Evolutionary conservation across 2,888 invertebrate genomes (phyloP), one percentile per base, ranked within the genome.

Genomic region (Philereme transversata): DNA sequence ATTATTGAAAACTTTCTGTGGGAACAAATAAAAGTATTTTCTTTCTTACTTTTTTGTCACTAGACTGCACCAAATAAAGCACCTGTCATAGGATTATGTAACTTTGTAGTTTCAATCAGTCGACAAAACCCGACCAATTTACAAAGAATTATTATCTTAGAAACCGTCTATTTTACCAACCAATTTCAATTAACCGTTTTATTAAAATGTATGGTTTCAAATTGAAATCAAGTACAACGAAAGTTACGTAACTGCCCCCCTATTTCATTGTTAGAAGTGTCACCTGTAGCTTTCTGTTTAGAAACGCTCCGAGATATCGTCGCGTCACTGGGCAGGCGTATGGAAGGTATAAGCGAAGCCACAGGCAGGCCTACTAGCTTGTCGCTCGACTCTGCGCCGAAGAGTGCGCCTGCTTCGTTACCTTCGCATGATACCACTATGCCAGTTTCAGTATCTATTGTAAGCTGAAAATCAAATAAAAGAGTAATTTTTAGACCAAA

Each of bases 221-320:
- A 22, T 22, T 22, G 22, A 22, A 22, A 22, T 22, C 1, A 3
- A 22, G 22, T 22, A 3, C 22, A 22, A 22, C 22, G 22, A 22
- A 22, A 22, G 22, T 22, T 22, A 22, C 22, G 22, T 22, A 22
- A 22, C 22, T 22, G 22, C 22, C 22, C 22, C 22, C 22, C 22
- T 22, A 3, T 22, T 22, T 22, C 22, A 22, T 22, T 22, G 22
- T 22, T 22, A 22, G 22, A 22, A 22, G 22, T 22, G 9, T 61
- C 73, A 79, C 95, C 95, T 58, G 95, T 95, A n/a, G 94, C 93
- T 69, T 94, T 92, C 77, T 95, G 95, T 69, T 95, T 95, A 10
- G 92, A 87, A 3, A 94, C 78, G 49, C 87, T 83, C 53, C 85
- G 86, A 0, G 92, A 77, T 51, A 93, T 74, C 0, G 82, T 81